These are phyloP conservation scores for Acanthurus leucopareius DNA, from an alignment of 2,797 vertebrate species.

Conservation along the genomic window DNA sequence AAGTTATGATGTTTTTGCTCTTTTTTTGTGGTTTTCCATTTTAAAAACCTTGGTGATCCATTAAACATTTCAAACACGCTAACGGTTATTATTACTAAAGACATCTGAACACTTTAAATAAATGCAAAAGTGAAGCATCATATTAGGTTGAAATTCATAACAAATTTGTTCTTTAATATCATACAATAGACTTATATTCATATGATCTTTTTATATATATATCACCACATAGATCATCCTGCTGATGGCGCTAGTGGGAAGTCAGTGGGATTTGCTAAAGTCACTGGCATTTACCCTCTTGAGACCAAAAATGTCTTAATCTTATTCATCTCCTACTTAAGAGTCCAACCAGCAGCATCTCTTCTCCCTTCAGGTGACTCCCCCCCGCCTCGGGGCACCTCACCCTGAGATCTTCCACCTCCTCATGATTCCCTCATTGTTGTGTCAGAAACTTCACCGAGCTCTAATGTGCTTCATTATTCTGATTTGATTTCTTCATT, in stretches of 20 bases:
- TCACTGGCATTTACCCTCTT: background rate
- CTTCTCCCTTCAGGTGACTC: conserved; percentile 10
- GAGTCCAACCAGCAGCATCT: conserved; percentile 12
- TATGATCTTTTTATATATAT: too few species aligned
- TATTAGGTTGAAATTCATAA: too few species aligned
- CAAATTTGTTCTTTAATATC: too few species aligned
- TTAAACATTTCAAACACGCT: too few species aligned
- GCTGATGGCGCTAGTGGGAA: background rate
- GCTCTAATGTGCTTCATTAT: background rate
- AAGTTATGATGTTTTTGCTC: too few species aligned
- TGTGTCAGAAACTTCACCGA: conserved; percentile 2
- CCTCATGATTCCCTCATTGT: conserved; percentile 7
- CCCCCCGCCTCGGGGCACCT: conserved; percentile 22
- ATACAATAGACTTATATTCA: too few species aligned
- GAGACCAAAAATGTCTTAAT: conserved; percentile 27
- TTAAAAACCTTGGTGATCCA: too few species aligned
- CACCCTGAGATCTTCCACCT: background rate
- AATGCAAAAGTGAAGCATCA: too few species aligned
- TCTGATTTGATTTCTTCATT: conserved; percentile 32
- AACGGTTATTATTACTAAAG: too few species aligned
- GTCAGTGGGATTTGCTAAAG: background rate
- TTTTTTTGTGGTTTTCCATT: too few species aligned
- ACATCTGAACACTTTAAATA: too few species aligned
- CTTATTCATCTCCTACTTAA: background rate
- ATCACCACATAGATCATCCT: background rate